These are phyloP conservation scores for Gambelia wislizenii DNA, from an alignment of 2,797 vertebrate genomes.

Conservation along the genomic window DNA sequence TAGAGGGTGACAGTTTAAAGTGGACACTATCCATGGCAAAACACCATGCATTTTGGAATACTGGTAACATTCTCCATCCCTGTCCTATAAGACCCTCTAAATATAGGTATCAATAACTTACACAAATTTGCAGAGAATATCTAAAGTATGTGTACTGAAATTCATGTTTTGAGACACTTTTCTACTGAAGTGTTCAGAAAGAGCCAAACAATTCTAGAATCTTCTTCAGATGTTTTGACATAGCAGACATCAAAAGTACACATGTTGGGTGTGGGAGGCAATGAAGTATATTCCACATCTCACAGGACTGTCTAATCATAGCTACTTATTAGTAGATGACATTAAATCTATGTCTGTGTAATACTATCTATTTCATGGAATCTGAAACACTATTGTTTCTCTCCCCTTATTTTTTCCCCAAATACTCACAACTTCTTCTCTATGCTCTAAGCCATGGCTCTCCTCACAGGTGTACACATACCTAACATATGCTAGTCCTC, in stretches of 20 bases:
- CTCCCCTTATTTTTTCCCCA: too few relatives aligned
- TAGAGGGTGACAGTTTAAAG: background rate
- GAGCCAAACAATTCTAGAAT: slow-evolving; percentile 36
- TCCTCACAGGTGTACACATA: too few relatives aligned
- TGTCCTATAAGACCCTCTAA: background rate
- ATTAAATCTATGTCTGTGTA: slow-evolving; percentile 46
- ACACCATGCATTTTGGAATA: background rate
- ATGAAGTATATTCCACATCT: background rate
- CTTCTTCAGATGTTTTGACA: slow-evolving; percentile 47
- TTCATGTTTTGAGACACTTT: slow-evolving; percentile 46
- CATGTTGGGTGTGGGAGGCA: slow-evolving; percentile 3
- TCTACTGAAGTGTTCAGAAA: slow-evolving; percentile 36
- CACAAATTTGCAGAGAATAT: slow-evolving; percentile 22
- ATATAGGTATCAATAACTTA: background rate
- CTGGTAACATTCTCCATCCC: background rate
- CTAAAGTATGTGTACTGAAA: slow-evolving; percentile 48
- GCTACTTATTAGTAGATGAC: slow-evolving; percentile 48
- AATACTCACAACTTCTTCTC: too few relatives aligned
- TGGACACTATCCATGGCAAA: background rate
- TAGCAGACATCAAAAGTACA: slow-evolving; percentile 66
- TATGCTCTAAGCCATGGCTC: too few relatives aligned
- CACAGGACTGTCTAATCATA: slow-evolving; percentile 43
- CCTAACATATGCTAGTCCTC: too few relatives aligned
- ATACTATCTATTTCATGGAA: slow-evolving; percentile 52
- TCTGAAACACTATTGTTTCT: too few relatives aligned